A percentile compares a stretch with the other conserved stretches of the same genome.
Evolutionary conservation across 1,140 invertebrate species (phyloP).

Genomic region (Drosophila pruinosa): DNA sequence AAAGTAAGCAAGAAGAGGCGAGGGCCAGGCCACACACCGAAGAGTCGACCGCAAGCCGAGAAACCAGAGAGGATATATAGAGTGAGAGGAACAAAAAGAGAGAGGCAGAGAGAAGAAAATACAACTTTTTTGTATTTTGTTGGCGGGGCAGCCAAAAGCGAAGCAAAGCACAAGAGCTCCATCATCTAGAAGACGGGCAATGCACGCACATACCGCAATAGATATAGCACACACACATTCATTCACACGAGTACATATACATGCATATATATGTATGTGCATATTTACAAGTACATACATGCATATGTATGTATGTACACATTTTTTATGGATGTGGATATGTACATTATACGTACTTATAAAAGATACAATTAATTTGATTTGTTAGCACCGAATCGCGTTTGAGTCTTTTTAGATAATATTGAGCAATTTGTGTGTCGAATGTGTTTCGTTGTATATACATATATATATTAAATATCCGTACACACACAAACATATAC

Average conservation of each 20-base stretch:
- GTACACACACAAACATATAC: too few species aligned
- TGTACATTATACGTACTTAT: constrained; percentile 26
- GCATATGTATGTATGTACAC: neutral
- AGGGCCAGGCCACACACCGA: constrained; percentile 20
- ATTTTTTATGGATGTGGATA: too few species aligned
- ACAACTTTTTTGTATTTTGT: constrained; percentile 55
- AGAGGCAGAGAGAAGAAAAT: constrained; percentile 55
- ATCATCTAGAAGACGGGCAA: constrained; percentile 68
- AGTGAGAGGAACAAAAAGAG: neutral
- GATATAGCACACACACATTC: constrained; percentile 45
- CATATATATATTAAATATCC: neutral
- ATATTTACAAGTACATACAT: neutral
- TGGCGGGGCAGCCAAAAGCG: constrained; percentile 60
- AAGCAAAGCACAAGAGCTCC: constrained; percentile 50
- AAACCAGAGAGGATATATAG: constrained; percentile 14
- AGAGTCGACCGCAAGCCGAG: constrained; percentile 34
- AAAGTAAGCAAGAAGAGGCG: constrained; percentile 53
- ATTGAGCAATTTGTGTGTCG: neutral
- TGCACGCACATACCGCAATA: constrained; percentile 50
- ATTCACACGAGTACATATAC: constrained; percentile 10
- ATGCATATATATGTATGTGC: neutral
- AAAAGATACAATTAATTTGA: constrained; percentile 74
- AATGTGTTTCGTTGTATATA: neutral
- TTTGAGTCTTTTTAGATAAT: constrained; percentile 20
- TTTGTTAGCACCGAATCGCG: constrained; percentile 53